Conservation (phyloP, 2,888 invertebrate species). For the Amiota communis region DNA sequence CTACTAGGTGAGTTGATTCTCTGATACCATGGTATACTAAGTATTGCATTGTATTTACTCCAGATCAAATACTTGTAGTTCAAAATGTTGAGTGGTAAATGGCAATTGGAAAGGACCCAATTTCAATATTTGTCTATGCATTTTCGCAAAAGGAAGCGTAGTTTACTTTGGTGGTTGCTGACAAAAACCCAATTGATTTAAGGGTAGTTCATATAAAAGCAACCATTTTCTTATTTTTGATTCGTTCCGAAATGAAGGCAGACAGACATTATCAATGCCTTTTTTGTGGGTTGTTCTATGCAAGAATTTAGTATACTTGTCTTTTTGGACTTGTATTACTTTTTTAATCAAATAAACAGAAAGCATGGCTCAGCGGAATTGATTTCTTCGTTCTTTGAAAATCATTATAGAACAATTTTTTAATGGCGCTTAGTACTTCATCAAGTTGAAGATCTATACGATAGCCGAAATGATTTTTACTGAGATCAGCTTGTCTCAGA, state of each 20-base stretch:
- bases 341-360: neutral
- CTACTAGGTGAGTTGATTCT: no score
- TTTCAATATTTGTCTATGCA: conserved; percentile 59
- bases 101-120: conserved; percentile 54
- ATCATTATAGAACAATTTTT: no score
- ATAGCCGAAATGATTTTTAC: no score
- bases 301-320: neutral
- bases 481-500: no score
- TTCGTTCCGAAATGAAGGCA: neutral
- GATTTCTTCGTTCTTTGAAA: no score
- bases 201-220: neutral
- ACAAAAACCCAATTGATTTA: neutral
- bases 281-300: neutral
- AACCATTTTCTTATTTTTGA: conserved; percentile 5
- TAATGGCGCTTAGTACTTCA: no score
- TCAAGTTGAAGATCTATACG: no score
- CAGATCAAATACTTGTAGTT: no score
- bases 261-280: neutral
- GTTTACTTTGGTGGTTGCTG: conserved; percentile 2
- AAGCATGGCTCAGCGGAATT: neutral
- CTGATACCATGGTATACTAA: no score
- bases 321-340: neutral
- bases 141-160: neutral
- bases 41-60: no score
- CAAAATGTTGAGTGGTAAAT: conserved; percentile 45